Percentiles rank a stretch among this genome's conserved stretches.
Evolutionary conservation across 2,888 invertebrate species (phyloP).

Genomic region (Aelia acuminata): DNA sequence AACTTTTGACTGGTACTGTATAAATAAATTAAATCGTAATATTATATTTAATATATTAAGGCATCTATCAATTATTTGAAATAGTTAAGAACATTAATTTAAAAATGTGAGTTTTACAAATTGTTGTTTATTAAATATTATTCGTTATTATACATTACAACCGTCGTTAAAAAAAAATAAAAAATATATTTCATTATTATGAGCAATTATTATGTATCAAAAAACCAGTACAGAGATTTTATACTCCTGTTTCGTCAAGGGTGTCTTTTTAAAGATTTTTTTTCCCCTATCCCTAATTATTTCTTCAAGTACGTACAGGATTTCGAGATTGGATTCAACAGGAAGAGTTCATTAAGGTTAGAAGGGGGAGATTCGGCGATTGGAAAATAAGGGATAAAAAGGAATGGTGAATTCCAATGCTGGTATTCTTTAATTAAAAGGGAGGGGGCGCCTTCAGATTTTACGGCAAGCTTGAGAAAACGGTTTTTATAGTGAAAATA

Average conservation of each 20-base stretch:
- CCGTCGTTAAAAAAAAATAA: too few relatives aligned
- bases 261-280: neutral
- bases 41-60: too few relatives aligned
- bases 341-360: neutral
- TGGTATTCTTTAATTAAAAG: conserved; percentile 5
- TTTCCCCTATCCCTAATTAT: neutral
- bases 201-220: neutral
- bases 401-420: neutral
- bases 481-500: neutral
- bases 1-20: too few relatives aligned
- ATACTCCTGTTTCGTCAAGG: neutral
- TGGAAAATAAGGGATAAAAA: conserved; percentile 3
- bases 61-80: too few relatives aligned
- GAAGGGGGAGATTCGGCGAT: neutral
- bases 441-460: neutral
- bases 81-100: too few relatives aligned
- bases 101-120: too few relatives aligned
- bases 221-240: neutral
- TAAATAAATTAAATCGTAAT: too few relatives aligned
- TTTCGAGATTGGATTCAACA: neutral
- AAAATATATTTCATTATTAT: too few relatives aligned
- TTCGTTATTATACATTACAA: too few relatives aligned
- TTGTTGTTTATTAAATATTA: too few relatives aligned
- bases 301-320: neutral
- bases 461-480: neutral